phyloP scores from a whole-genome alignment of 2,797 vertebrate genomes.

The Halcyon leucocephala region DNA sequence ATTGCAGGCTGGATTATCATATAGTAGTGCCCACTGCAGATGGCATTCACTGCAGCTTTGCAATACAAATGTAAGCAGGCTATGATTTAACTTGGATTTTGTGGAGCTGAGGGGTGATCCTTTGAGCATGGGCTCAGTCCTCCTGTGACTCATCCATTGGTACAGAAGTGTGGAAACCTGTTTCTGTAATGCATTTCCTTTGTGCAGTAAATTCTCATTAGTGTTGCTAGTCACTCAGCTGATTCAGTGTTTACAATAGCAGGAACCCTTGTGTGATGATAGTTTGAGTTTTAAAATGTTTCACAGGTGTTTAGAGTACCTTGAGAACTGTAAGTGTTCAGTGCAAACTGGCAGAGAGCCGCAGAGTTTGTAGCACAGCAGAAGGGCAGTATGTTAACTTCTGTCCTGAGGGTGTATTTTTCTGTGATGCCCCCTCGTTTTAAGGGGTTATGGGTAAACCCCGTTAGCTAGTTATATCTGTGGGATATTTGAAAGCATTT shows the following conservation, averaged over 20 bases:
- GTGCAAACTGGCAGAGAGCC: neutral
- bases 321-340: neutral
- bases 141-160: neutral
- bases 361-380: neutral
- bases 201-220: neutral
- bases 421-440: neutral
- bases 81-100: neutral
- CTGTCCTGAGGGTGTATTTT: neutral
- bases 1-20: neutral
- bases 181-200: neutral
- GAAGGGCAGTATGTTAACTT: neutral
- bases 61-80: neutral
- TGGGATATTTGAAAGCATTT: neutral
- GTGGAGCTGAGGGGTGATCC: neutral
- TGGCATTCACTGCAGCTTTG: neutral
- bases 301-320: neutral
- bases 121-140: neutral
- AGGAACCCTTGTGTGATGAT: neutral
- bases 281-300: neutral
- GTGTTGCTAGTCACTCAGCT: neutral
- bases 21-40: neutral
- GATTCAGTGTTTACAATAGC: neutral
- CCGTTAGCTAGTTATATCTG: rapidly evolving
- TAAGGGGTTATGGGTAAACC: neutral
- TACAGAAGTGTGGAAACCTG: neutral